These are phyloP conservation scores for Macrobrachium rosenbergii DNA, from an alignment of 1,140 invertebrate species.

Conservation along the genomic window DNA sequence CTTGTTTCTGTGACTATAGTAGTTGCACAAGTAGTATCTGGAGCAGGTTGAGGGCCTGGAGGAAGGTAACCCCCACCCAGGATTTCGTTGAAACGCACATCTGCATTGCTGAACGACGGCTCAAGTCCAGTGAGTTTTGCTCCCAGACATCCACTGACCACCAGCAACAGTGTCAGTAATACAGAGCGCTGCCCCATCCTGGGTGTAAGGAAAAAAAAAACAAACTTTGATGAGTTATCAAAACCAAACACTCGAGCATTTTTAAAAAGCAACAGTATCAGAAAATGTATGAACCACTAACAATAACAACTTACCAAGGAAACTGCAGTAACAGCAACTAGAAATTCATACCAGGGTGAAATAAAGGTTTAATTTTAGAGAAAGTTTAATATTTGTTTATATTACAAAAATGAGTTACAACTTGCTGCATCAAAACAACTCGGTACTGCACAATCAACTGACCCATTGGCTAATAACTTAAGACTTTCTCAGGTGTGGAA, in stretches of 20 bases:
- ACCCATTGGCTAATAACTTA: neutral
- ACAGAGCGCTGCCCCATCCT: conserved; percentile 26
- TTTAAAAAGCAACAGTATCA: too few species aligned
- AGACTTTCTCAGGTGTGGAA: neutral
- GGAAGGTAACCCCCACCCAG: conserved; percentile 18
- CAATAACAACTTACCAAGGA: neutral
- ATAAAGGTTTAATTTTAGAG: neutral
- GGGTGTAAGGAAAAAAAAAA: neutral
- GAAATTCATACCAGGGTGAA: neutral
- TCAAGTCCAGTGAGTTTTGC: conserved; percentile 21
- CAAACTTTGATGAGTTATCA: neutral
- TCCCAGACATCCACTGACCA: neutral
- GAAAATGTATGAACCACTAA: neutral
- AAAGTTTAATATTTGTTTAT: conserved; percentile 8
- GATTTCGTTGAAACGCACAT: conserved; percentile 19
- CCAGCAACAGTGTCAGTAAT: neutral
- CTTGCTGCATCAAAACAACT: neutral
- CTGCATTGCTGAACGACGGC: conserved; percentile 8
- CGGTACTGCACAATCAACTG: neutral
- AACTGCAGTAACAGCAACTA: neutral
- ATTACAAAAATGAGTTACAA: conserved; percentile 12
- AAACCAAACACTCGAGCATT: neutral
- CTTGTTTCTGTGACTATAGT: conserved; percentile 34
- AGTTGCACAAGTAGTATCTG: conserved; percentile 24
- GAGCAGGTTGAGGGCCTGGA: neutral